A percentile compares a stretch with the other conserved stretches of the same genome.
Conservation (phyloP, 2,888 invertebrate genomes). For the Agrochola lota region DNA sequence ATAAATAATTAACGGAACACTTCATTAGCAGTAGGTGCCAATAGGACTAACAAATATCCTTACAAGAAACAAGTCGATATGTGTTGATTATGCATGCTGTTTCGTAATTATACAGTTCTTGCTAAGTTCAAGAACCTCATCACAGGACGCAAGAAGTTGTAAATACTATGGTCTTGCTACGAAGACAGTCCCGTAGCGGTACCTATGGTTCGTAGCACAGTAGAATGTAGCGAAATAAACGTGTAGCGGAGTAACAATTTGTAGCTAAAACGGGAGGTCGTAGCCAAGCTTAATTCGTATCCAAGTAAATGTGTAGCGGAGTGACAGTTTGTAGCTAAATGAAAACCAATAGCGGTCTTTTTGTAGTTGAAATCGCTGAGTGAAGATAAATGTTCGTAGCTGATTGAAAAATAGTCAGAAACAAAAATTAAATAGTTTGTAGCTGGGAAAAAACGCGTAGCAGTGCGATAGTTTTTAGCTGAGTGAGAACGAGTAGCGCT, state of each 20-base stretch:
- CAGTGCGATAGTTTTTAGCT: too few relatives aligned
- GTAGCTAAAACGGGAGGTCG: neutral
- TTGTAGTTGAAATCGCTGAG: conserved; percentile 4
- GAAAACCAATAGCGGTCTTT: conserved; percentile 13
- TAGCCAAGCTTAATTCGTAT: neutral
- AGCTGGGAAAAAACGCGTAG: neutral
- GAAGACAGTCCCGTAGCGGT: conserved; percentile 5
- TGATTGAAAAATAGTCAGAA: conserved; percentile 5
- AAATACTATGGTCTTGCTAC: conserved; percentile 6
- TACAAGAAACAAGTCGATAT: neutral
- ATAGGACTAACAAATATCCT: neutral
- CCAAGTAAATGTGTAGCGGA: neutral
- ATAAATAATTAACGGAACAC: neutral
- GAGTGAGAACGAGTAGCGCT: neutral
- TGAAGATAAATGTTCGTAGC: neutral
- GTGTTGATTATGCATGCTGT: conserved; percentile 10
- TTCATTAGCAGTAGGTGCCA: neutral
- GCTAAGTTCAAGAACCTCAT: conserved; percentile 14
- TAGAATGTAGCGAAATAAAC: neutral
- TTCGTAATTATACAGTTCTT: conserved; percentile 28
- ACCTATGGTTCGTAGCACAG: neutral
- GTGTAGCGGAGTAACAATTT: conserved; percentile 2
- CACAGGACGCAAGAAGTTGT: conserved; percentile 6
- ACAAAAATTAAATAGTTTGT: neutral
- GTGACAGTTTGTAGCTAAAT: conserved; percentile 18